A percentile compares a stretch with the other conserved stretches of the same genome.
Evolutionary conservation across 37 sponge, comb jelly and placozoan species (phyloP).

Genomic region (Amphimedon queenslandica): DNA sequence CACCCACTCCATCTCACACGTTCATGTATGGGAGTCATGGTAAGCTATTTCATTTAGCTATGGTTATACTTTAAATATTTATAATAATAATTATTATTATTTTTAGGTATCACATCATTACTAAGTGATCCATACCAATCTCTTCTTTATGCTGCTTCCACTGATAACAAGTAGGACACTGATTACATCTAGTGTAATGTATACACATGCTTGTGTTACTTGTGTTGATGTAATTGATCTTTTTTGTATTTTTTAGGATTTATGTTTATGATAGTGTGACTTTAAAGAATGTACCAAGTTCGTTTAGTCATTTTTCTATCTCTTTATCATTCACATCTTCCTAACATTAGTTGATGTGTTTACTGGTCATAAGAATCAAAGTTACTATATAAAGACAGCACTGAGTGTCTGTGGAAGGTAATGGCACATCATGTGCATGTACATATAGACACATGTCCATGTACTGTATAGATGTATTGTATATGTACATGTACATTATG

Average conservation of each 20-base stretch:
- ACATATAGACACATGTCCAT: neutral
- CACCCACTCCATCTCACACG: neutral
- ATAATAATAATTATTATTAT: too few species aligned
- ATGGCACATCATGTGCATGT: neutral
- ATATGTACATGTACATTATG: too few species aligned
- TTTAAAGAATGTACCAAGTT: constrained; percentile 24
- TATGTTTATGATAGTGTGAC: constrained; percentile 39
- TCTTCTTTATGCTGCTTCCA: constrained; percentile 49
- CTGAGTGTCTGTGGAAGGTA: constrained; percentile 61
- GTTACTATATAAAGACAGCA: constrained; percentile 63
- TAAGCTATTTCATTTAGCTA: too few species aligned
- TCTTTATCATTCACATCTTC: neutral
- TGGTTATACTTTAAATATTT: too few species aligned
- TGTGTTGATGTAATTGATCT: neutral
- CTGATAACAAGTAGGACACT: constrained; percentile 49
- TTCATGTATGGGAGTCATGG: too few species aligned
- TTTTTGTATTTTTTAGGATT: constrained; percentile 29
- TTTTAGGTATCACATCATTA: constrained; percentile 63
- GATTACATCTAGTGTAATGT: neutral
- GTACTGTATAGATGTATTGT: too few species aligned
- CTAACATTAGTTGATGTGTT: constrained; percentile 17
- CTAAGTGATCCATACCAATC: constrained; percentile 35
- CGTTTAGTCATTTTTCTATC: neutral
- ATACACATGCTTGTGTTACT: neutral
- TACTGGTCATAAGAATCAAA: constrained; percentile 49